phyloP scores from a whole-genome alignment of 2,797 vertebrate species.

The Gambusia yucatana region DNA sequence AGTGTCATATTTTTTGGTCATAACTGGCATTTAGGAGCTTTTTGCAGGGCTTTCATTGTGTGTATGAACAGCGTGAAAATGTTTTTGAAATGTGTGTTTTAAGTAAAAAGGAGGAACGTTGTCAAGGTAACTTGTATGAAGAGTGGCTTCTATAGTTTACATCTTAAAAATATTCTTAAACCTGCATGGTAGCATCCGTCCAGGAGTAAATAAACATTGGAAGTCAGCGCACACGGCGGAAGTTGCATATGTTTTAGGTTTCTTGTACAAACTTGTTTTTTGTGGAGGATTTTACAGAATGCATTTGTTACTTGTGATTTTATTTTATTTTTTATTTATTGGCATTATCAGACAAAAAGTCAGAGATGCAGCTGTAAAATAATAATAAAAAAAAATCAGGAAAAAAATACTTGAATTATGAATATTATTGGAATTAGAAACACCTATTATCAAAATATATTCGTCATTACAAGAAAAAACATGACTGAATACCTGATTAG shows the following conservation, averaged over 20 bases:
- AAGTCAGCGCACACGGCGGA: slow-evolving; percentile 29
- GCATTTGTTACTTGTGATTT: background rate
- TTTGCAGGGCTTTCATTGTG: slow-evolving; percentile 45
- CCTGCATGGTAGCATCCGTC: background rate
- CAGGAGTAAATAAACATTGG: slow-evolving; percentile 18
- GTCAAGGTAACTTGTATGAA: slow-evolving; percentile 47
- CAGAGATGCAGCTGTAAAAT: slow-evolving; percentile 8
- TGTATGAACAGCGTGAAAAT: slow-evolving; percentile 28
- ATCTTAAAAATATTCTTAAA: slow-evolving; percentile 15
- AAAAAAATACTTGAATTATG: slow-evolving; percentile 5
- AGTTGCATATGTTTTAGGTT: slow-evolving; percentile 32
- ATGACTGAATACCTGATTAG: slow-evolving; percentile 23
- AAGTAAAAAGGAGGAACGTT: slow-evolving; percentile 41
- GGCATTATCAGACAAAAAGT: slow-evolving; percentile 17
- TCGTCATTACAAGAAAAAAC: slow-evolving; percentile 30
- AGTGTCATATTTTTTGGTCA: slow-evolving; percentile 17
- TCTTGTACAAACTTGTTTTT: slow-evolving; percentile 18
- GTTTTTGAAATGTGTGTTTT: slow-evolving; percentile 29
- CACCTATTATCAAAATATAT: slow-evolving; percentile 46
- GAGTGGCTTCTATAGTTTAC: slow-evolving; percentile 29
- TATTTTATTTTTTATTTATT: background rate
- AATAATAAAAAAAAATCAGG: background rate
- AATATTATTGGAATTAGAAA: slow-evolving; percentile 34
- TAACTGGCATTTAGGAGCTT: slow-evolving; percentile 22
- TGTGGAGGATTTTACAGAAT: slow-evolving; percentile 24